phyloP scores from a whole-genome alignment of 2,113 vertebrate species.

The Platycercus adscitus region DNA sequence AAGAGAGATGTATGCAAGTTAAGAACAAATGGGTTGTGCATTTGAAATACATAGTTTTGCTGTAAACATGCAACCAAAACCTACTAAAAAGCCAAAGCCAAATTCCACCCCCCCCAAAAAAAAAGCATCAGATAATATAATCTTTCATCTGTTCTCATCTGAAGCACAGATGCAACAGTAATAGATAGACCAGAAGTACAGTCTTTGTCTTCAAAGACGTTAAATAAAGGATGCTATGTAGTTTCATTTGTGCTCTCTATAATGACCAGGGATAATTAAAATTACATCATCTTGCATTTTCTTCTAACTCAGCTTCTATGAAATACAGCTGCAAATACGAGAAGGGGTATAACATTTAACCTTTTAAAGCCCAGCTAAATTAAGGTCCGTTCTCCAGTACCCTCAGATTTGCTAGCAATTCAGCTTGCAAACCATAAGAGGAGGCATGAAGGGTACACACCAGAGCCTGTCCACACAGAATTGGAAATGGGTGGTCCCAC shows the following conservation, averaged over 20 bases:
- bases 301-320: not conserved
- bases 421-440: not conserved
- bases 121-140: not conserved
- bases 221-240: not conserved
- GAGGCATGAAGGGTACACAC: not conserved
- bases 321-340: not conserved
- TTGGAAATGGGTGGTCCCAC: not conserved
- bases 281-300: not conserved
- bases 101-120: not conserved
- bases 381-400: not conserved
- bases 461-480: not conserved
- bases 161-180: not conserved
- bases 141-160: not conserved
- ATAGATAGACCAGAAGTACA: not conserved
- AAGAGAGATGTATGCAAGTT: not conserved
- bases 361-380: not conserved
- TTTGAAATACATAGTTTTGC: not conserved
- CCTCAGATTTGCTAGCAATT: not conserved
- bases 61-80: not conserved
- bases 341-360: not conserved
- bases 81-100: not conserved
- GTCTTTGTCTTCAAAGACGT: not conserved
- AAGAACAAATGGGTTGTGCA: not conserved
- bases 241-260: not conserved
- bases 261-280: not conserved